Percentiles rank a stretch among this genome's conserved stretches.
phyloP scores from a whole-genome alignment of 2,888 invertebrate species.

The Aelia acuminata region DNA sequence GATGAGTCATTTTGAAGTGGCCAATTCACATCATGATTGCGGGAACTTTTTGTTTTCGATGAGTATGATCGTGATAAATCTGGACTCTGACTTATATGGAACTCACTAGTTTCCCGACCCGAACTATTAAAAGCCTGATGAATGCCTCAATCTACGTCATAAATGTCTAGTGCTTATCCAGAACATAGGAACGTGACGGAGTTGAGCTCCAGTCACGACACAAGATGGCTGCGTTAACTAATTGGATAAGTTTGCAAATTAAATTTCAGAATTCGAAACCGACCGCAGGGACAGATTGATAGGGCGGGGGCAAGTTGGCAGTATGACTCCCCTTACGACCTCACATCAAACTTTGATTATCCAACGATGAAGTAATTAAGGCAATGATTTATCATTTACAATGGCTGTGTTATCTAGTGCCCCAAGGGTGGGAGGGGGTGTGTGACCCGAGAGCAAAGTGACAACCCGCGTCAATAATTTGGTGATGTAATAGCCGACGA shows the following conservation, averaged over 20 bases:
- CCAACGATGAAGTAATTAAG: slow-evolving; percentile 8
- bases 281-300: background rate
- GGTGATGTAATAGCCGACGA: background rate
- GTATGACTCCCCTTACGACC: background rate
- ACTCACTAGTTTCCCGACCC: too few relatives aligned
- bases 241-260: slow-evolving; percentile 43
- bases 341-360: slow-evolving; percentile 27
- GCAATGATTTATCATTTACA: slow-evolving; percentile 24
- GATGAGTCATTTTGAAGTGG: too few relatives aligned
- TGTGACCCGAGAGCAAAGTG: background rate
- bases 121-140: too few relatives aligned
- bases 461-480: background rate
- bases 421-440: background rate
- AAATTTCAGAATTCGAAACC: slow-evolving; percentile 5
- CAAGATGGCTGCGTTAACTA: background rate
- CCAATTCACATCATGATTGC: too few relatives aligned
- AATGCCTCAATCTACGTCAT: too few relatives aligned
- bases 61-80: too few relatives aligned
- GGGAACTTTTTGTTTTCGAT: too few relatives aligned
- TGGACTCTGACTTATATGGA: too few relatives aligned
- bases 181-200: background rate
- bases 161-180: too few relatives aligned
- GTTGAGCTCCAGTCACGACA: background rate
- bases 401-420: background rate
- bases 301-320: background rate